Base-by-base conservation (phyloP, 2,113 vertebrate species). In the Chloropsis hardwickii region DNA sequence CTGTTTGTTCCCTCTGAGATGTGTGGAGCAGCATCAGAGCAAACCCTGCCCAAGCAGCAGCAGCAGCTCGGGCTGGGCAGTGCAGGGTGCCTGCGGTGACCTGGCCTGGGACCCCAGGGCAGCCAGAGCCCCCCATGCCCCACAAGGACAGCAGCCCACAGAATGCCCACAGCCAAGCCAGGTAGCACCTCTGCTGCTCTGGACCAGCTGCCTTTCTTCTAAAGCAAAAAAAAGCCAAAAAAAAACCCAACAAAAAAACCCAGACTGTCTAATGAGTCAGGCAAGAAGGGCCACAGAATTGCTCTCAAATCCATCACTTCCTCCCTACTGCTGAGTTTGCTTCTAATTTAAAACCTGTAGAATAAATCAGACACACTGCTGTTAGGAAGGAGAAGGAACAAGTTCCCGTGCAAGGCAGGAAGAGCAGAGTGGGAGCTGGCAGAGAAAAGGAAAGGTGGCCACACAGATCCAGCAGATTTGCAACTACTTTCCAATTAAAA, bases 341-440 rank as follows among this genome's bases (percentile, higher is more conserved):
- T 80, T 74, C 82, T 94, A 93, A 96, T 92, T 88, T 92, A 95
- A 94, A 60, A 74, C 54, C 58, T 12, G 57, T 16, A 86, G 67
- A 90, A 90, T 81, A 94, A 94, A 90, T 83, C 91, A 88, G 69
- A 54, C 21, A 27, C 14, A 14, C 18, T 48, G 66, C 65, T 81
- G 47, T 69, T 57, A 81, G 13, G 42, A 42, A 87, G 33, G 65
- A 92, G 64, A 91, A 90, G 77, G 48, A 81, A 37, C n/a, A 65
- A 37, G 22, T 57, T 44, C 40, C 57, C 60, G 39, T 14, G 40
- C 25, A 42, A 90, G 73, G 69, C 56, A 81, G 50, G 44, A 82
- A 67, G 65, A 80, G 23, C 61, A 53, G 56, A 70, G 20, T 14
- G 45, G 21, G 50, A 70, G 56, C 60, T 48, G 66, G 67, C 72